Conservation (phyloP, 2,797 vertebrate species). For the Gymnodraco acuticeps region DNA sequence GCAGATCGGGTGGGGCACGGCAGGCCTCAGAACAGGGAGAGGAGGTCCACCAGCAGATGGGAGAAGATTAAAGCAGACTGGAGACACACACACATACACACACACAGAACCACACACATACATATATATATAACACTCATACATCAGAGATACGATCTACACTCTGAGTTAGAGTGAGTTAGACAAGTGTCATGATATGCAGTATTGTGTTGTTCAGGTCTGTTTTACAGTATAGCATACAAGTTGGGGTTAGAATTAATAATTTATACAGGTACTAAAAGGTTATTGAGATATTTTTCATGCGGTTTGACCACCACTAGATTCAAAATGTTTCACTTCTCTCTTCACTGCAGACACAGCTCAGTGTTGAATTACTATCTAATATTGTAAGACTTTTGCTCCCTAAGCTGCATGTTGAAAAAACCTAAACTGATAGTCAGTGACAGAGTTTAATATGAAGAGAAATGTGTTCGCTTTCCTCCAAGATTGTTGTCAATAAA, state of each 20-base stretch:
- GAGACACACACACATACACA: constrained; percentile 35
- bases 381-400: constrained; percentile 68
- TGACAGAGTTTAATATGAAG: background rate
- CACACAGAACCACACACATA: constrained; percentile 7
- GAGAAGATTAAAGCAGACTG: constrained; percentile 77
- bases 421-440: constrained; percentile 22
- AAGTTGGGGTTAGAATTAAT: background rate
- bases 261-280: background rate
- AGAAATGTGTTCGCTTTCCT: constrained; percentile 12
- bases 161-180: constrained; percentile 46
- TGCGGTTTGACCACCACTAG: constrained; percentile 3
- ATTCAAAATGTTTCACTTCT: constrained; percentile 31
- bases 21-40: constrained; percentile 75
- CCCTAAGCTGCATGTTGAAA: constrained; percentile 49
- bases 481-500: constrained; percentile 7
- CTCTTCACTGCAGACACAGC: constrained; percentile 26
- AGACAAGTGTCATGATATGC: constrained; percentile 45
- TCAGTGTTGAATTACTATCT: constrained; percentile 57
- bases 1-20: constrained; percentile 75
- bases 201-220: constrained; percentile 20
- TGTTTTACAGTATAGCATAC: constrained; percentile 12
- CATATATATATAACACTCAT: constrained; percentile 23
- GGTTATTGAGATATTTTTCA: background rate
- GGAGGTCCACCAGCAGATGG: constrained; percentile 83
- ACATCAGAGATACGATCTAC: constrained; percentile 25